These are phyloP conservation scores for Vanessa tameamea DNA, from an alignment of 1,140 invertebrate species.

Conservation along the genomic window DNA sequence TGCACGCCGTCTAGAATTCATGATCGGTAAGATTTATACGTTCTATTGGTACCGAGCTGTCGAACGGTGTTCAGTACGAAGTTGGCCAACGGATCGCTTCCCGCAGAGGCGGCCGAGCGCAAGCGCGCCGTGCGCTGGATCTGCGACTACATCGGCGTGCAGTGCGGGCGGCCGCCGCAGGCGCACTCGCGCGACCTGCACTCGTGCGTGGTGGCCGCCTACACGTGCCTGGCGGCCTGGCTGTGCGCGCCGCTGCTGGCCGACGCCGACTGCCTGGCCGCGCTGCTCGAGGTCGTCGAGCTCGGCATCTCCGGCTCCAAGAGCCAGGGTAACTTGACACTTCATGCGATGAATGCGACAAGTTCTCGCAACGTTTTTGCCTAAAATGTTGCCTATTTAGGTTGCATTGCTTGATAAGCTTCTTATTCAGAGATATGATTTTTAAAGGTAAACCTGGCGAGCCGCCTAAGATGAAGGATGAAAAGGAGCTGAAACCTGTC, in stretches of 20 bases:
- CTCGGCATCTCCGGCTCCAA: constrained; percentile 98
- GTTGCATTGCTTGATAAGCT: background rate
- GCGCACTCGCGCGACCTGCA: constrained; percentile 98
- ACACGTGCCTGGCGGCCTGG: constrained; percentile 95
- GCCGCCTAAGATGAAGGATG: constrained; percentile 94
- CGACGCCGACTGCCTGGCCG: constrained; percentile 95
- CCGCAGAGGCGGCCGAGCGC: constrained; percentile 90
- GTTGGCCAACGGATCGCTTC: background rate
- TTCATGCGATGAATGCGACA: too few relatives aligned
- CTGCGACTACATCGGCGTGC: constrained; percentile 97
- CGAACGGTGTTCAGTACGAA: too few relatives aligned
- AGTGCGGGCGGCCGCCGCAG: constrained; percentile 96
- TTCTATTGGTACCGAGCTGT: background rate
- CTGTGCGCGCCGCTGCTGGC: constrained; percentile 86
- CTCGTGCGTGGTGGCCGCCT: constrained; percentile 97
- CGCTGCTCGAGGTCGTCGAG: constrained; percentile 97
- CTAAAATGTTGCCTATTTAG: too few relatives aligned
- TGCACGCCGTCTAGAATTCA: constrained; percentile 65
- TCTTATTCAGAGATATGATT: background rate
- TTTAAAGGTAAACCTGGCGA: constrained; percentile 88
- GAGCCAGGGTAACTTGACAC: constrained; percentile 81
- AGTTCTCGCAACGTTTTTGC: too few relatives aligned
- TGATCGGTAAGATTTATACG: constrained; percentile 60
- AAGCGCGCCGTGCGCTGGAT: constrained; percentile 98
- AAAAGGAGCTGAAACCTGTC: constrained; percentile 97